Conservation (phyloP, 2,888 invertebrate genomes). For the Sesamia inferens region DNA sequence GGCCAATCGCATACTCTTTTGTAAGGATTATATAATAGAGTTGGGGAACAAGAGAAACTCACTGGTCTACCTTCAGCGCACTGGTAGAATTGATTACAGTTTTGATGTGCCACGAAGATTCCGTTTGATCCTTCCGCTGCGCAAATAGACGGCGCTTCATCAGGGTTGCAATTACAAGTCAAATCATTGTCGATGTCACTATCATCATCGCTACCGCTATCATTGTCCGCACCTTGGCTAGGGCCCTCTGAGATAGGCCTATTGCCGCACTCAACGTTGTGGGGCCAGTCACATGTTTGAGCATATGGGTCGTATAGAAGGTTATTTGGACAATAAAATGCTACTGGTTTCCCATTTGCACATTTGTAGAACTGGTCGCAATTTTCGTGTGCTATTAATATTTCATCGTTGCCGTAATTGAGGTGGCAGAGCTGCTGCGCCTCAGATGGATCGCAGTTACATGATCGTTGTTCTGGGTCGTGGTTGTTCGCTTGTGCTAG, state of each 20-base stretch:
- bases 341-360: conserved; percentile 62
- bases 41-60: conserved; percentile 51
- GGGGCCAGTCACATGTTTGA: conserved; percentile 69
- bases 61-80: conserved; percentile 64
- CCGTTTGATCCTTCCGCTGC: conserved; percentile 64
- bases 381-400: conserved; percentile 66
- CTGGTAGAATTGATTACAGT: conserved; percentile 68
- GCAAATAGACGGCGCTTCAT: conserved; percentile 68
- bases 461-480: conserved; percentile 62
- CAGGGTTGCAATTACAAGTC: conserved; percentile 66
- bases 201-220: conserved; percentile 26
- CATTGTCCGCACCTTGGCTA: conserved; percentile 41
- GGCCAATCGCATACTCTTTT: conserved; percentile 66
- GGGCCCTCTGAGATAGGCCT: conserved; percentile 54
- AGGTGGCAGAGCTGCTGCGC: conserved; percentile 49
- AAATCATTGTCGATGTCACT: conserved; percentile 30
- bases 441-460: conserved; percentile 59
- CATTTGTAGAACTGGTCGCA: conserved; percentile 71
- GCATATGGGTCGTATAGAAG: conserved; percentile 64
- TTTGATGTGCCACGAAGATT: conserved; percentile 63
- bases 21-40: conserved; percentile 65
- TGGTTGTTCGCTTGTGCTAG: conserved; percentile 67
- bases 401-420: conserved; percentile 39
- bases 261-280: conserved; percentile 67
- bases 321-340: conserved; percentile 55